These are phyloP conservation scores for Phyto melanocephala DNA, from an alignment of 2,888 invertebrate species.

Conservation along the genomic window DNA sequence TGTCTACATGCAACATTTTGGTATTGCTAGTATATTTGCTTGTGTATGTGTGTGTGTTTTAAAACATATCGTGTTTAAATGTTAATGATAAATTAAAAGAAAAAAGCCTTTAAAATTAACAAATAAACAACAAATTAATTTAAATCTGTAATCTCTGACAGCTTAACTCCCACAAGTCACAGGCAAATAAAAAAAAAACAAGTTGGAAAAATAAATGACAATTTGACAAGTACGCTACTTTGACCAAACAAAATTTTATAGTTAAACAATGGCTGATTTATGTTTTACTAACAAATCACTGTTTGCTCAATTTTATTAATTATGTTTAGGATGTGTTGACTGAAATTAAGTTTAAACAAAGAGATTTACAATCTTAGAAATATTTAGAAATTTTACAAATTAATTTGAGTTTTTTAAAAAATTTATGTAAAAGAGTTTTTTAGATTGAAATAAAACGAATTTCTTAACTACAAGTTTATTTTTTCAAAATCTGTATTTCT, in stretches of 20 bases:
- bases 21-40: neutral
- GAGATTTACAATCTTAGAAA: too few species aligned
- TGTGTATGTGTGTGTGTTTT: neutral
- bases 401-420: too few species aligned
- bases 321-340: too few species aligned
- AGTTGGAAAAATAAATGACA: neutral
- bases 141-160: slow-evolving; percentile 62
- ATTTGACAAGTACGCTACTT: neutral
- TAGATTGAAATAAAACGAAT: too few species aligned
- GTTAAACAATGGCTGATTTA: too few species aligned
- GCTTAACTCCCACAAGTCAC: slow-evolving; percentile 60
- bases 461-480: too few species aligned
- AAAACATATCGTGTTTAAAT: slow-evolving; percentile 20
- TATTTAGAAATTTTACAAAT: too few species aligned
- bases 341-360: too few species aligned
- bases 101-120: slow-evolving; percentile 41
- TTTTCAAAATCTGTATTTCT: too few species aligned
- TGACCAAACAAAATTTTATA: neutral
- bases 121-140: slow-evolving; percentile 64
- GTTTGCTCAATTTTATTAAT: too few species aligned
- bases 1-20: slow-evolving; percentile 36
- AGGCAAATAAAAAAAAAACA: neutral
- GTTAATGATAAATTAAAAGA: slow-evolving; percentile 8
- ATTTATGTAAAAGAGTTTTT: too few species aligned
- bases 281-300: too few species aligned